Percentiles rank a stretch among this genome's conserved stretches.
phyloP scores from a whole-genome alignment of 2,888 invertebrate species.

The Zaprionus lineosus region DNA sequence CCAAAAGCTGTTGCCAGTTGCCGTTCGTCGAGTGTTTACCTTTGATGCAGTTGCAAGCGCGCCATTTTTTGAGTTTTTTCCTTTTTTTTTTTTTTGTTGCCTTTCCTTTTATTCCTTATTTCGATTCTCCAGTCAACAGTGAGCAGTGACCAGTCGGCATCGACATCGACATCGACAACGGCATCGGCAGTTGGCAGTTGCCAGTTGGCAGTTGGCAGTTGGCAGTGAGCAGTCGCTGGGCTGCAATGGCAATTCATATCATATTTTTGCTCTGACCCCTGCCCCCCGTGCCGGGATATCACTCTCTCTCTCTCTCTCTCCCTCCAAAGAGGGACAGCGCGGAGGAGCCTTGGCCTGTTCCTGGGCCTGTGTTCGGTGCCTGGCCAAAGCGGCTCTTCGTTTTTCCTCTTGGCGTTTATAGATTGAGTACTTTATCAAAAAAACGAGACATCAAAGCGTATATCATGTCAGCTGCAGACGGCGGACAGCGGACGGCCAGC shows the following conservation, averaged over 20 bases:
- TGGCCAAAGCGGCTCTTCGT: conserved; percentile 53
- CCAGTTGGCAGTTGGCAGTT: conserved; percentile 15
- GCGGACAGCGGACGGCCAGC: conserved; percentile 23
- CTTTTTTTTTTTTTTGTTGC: conserved; percentile 18
- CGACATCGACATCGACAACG: conserved; percentile 7
- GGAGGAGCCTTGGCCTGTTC: too few relatives aligned
- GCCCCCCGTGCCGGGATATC: conserved; percentile 6
- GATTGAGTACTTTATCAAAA: conserved; percentile 78
- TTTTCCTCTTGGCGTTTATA: conserved; percentile 74
- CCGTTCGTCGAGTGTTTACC: conserved; percentile 63
- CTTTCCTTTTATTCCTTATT: conserved; percentile 9
- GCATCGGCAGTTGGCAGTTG: conserved; percentile 10
- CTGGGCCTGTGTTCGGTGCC: too few relatives aligned
- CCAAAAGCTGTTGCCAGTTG: conserved; percentile 65
- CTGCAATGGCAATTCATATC: conserved; percentile 66
- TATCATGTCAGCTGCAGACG: conserved; percentile 71
- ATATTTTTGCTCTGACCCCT: conserved; percentile 68
- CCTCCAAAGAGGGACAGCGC: too few relatives aligned
- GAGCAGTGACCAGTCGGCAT: conserved; percentile 12
- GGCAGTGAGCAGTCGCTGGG: conserved; percentile 33
- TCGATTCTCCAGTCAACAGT: conserved; percentile 27
- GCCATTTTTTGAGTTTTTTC: conserved; percentile 65
- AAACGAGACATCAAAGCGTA: conserved; percentile 76
- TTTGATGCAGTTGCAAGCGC: conserved; percentile 64
- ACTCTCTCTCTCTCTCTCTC: too few relatives aligned